These are phyloP conservation scores for Ptilorrhoa leucosticta DNA, from an alignment of 2,113 vertebrate genomes.

Conservation along the genomic window DNA sequence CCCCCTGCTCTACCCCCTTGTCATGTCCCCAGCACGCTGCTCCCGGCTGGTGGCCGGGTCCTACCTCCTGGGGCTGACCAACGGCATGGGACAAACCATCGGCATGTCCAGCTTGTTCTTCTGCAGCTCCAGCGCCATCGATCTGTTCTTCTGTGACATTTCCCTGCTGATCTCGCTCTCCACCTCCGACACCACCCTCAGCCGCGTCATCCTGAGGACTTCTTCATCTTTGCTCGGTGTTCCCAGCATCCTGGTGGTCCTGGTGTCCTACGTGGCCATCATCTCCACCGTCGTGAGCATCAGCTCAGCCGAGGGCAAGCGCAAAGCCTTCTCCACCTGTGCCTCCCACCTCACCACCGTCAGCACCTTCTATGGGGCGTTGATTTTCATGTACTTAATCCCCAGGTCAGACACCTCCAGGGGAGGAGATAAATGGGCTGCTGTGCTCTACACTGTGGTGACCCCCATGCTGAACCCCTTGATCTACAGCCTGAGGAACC, in stretches of 20 bases:
- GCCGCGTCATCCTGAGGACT: not conserved
- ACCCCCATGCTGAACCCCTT: constrained; percentile 58
- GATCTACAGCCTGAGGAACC: constrained; percentile 59
- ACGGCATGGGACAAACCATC: accelerated
- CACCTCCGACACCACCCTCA: not conserved
- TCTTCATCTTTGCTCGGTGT: not conserved
- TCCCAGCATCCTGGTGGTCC: not conserved
- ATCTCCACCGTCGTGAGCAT: constrained; percentile 36
- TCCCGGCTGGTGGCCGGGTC: not conserved
- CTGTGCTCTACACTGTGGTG: constrained; percentile 17
- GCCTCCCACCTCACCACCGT: constrained; percentile 29
- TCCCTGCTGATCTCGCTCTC: not conserved
- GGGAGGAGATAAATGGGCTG: constrained; percentile 20
- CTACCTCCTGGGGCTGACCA: not conserved
- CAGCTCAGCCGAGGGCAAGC: not conserved
- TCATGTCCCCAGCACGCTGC: not conserved
- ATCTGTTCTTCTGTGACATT: constrained; percentile 36
- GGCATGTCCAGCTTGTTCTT: not conserved
- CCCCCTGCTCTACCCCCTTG: not conserved
- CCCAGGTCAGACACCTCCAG: not conserved
- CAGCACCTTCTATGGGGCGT: not conserved
- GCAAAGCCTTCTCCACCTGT: constrained; percentile 49
- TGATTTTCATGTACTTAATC: constrained; percentile 27
- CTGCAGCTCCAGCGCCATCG: not conserved
- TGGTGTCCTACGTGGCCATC: constrained; percentile 39